These are phyloP conservation scores for Macropis europaea DNA, from an alignment of 2,888 invertebrate species.

Conservation along the genomic window DNA sequence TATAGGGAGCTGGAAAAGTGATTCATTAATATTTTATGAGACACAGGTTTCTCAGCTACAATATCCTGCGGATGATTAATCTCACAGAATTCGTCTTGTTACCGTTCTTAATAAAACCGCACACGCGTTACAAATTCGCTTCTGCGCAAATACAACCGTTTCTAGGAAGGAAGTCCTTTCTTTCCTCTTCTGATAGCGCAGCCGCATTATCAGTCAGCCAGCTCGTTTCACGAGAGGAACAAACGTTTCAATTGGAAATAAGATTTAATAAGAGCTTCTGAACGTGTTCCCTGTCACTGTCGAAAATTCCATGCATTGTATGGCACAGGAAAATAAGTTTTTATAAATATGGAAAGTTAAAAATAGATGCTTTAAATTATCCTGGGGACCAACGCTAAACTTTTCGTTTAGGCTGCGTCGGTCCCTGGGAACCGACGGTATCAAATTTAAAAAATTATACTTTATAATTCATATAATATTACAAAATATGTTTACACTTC, in stretches of 20 bases:
- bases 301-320: no score
- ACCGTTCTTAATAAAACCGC: constrained; percentile 10
- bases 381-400: no score
- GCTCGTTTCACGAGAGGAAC: constrained; percentile 27
- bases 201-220: constrained; percentile 58
- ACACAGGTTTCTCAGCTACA: constrained; percentile 43
- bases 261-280: background rate
- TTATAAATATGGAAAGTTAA: no score
- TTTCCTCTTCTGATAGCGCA: constrained; percentile 69
- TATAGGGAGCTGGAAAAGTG: background rate
- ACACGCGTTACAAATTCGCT: constrained; percentile 27
- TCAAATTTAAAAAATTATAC: no score
- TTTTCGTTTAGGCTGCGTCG: no score
- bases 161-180: constrained; percentile 68
- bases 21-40: constrained; percentile 7
- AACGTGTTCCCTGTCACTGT: no score
- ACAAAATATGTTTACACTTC: no score
- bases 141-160: constrained; percentile 48
- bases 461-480: no score
- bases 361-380: no score
- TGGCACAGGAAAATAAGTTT: no score
- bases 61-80: constrained; percentile 55
- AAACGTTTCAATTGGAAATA: constrained; percentile 9
- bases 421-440: no score
- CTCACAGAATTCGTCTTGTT: constrained; percentile 25